Evolutionary conservation across 2,888 invertebrate species (phyloP), one percentile per base, ranked within the genome.

Genomic region (Eilema sororculum): DNA sequence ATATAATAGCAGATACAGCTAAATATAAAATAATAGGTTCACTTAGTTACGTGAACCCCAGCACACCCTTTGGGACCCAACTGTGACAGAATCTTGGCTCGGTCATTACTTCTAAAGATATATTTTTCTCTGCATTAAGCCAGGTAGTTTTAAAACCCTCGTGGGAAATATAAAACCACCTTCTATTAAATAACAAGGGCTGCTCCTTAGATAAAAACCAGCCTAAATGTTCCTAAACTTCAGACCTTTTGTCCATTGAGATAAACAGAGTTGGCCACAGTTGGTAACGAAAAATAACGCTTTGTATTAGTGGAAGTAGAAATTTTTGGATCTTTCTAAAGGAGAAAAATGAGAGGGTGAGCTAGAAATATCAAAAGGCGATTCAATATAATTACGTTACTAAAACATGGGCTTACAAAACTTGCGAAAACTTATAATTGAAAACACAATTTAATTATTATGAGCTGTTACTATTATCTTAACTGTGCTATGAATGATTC

Each of bases 161-260:
- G 6, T 30, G 58, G 30, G 68, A 9, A 3, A 46, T 63, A 68
- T 58, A 68, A 64, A 68, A 64, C 58, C 59, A 64, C 68, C 64
- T 22, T 37, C 64, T 59, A 63, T 64, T 64, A 68, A 68, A 68
- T 68, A 68, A 68, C 46, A 22, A 25, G 41, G 41, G 56, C 22
- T 33, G 46, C 58, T 24, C 30, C 41, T 58, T 46, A 64, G 59
- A 68, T 63, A 68, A 25, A 57, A 30, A 13, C 37, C 52, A 37
- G 25, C 30, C 46, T 59, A 20, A 68, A 68, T 46, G 60, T 68
- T 68, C 57, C 25, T 58, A 58, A 61, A 28, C 16, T 63, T 58
- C 33, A 62, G 67, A 56, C 62, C 67, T 37, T 68, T 57, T 62
- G 61, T 68, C 33, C 37, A 68, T 56, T n/a, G 68, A 68, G 62